Conservation (phyloP, 2,113 vertebrate genomes). For the Takifugu flavidus region DNA sequence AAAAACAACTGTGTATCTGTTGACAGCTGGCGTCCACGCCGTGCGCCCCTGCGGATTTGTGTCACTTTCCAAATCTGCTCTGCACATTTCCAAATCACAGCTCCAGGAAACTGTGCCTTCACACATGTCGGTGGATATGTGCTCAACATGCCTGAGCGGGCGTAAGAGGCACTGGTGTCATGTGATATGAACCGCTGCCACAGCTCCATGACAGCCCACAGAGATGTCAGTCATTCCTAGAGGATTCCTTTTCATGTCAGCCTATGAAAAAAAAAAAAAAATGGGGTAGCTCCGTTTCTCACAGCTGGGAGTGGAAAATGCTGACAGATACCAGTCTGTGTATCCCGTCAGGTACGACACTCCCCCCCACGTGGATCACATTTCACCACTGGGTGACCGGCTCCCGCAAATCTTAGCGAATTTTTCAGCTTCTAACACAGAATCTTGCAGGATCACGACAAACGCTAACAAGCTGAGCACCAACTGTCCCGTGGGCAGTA, state of each 20-base stretch:
- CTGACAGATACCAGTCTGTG: constrained; percentile 26
- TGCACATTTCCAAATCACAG: constrained; percentile 2
- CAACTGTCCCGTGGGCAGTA: constrained; percentile 14
- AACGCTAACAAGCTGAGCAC: background rate
- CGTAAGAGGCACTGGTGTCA: background rate
- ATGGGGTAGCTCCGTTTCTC: constrained; percentile 40
- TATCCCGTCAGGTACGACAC: constrained; percentile 13
- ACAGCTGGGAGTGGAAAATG: constrained; percentile 47
- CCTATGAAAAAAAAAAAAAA: constrained; percentile 7
- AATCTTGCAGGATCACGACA: background rate
- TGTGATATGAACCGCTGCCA: constrained; percentile 17
- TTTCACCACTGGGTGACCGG: constrained; percentile 35
- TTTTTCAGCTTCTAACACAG: background rate
- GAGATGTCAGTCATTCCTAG: constrained; percentile 34
- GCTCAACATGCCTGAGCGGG: background rate
- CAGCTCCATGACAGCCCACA: constrained; percentile 20
- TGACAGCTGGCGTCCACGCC: too few relatives aligned
- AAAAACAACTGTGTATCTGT: too few relatives aligned
- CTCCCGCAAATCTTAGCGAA: too few relatives aligned
- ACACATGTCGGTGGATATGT: background rate
- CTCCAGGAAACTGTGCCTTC: constrained; percentile 8
- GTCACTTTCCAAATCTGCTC: too few relatives aligned
- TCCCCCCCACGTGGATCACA: constrained; percentile 8
- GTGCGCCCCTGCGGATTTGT: too few relatives aligned
- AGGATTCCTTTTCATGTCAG: constrained; percentile 49